Evolutionary conservation across 2,888 invertebrate genomes (phyloP).

Genomic region (Rhamnusium bicolor): DNA sequence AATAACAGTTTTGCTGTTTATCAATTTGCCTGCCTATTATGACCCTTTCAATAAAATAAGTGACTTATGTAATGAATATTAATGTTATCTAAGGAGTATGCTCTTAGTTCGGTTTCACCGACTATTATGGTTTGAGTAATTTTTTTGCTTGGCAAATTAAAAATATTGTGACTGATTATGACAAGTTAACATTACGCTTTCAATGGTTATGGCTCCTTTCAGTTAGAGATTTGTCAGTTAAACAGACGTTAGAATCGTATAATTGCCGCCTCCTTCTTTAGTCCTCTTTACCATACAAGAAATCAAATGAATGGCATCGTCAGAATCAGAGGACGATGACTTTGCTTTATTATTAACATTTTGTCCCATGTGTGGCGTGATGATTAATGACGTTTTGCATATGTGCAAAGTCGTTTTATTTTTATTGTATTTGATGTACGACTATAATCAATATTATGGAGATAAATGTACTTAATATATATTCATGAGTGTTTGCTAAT

Average conservation of each 20-base stretch:
- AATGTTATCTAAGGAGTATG: too few relatives aligned
- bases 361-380: constrained; percentile 15
- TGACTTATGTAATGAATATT: too few relatives aligned
- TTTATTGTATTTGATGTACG: constrained; percentile 37
- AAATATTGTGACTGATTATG: neutral
- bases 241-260: neutral
- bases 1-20: too few relatives aligned
- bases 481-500: constrained; percentile 14
- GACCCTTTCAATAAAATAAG: too few relatives aligned
- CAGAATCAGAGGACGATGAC: constrained; percentile 12
- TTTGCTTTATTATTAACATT: constrained; percentile 10
- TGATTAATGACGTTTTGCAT: constrained; percentile 42
- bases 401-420: constrained; percentile 41
- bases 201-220: neutral
- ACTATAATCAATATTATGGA: constrained; percentile 29
- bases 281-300: neutral
- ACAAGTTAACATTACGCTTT: constrained; percentile 5
- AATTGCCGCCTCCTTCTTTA: neutral
- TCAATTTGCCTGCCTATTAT: too few relatives aligned
- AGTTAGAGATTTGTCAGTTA: neutral
- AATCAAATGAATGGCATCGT: constrained; percentile 21
- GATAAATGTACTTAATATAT: constrained; percentile 30
- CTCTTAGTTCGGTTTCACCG: too few relatives aligned
- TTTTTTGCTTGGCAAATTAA: too few relatives aligned
- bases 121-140: too few relatives aligned